Evolutionary conservation across 2,113 vertebrate species (phyloP).

Genomic region (Anseranas semipalmata): DNA sequence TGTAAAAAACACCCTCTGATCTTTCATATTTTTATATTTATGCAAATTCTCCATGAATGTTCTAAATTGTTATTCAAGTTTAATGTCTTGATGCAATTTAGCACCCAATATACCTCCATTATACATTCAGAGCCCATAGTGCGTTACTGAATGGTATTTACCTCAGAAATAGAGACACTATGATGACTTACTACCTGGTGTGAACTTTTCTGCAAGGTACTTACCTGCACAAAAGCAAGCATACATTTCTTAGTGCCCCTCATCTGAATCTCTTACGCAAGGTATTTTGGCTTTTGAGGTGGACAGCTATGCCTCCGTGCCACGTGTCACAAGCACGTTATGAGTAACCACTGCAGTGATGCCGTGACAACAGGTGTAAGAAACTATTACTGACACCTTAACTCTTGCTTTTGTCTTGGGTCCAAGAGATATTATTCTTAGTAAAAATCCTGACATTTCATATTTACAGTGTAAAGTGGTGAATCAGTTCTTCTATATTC

Average conservation of each 20-base stretch:
- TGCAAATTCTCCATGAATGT: background rate
- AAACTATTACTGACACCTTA: background rate
- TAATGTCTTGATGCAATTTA: background rate
- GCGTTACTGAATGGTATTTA: conserved; percentile 15
- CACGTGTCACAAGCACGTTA: background rate
- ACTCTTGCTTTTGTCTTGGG: background rate
- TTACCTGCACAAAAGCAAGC: background rate
- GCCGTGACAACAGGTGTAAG: background rate
- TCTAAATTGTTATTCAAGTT: background rate
- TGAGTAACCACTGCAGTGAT: background rate
- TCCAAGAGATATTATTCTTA: background rate
- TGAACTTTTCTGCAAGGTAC: background rate
- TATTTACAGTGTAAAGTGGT: background rate
- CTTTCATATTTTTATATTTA: background rate
- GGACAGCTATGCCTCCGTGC: background rate
- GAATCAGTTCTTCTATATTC: background rate
- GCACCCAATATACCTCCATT: background rate
- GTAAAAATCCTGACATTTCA: background rate
- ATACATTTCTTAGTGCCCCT: background rate
- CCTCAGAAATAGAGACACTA: background rate
- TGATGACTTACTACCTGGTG: background rate
- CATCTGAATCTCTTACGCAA: background rate
- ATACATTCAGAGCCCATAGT: background rate
- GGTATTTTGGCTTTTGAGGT: background rate
- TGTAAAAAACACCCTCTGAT: background rate